phyloP scores from a whole-genome alignment of 2,888 invertebrate genomes.

The Acleris literana region DNA sequence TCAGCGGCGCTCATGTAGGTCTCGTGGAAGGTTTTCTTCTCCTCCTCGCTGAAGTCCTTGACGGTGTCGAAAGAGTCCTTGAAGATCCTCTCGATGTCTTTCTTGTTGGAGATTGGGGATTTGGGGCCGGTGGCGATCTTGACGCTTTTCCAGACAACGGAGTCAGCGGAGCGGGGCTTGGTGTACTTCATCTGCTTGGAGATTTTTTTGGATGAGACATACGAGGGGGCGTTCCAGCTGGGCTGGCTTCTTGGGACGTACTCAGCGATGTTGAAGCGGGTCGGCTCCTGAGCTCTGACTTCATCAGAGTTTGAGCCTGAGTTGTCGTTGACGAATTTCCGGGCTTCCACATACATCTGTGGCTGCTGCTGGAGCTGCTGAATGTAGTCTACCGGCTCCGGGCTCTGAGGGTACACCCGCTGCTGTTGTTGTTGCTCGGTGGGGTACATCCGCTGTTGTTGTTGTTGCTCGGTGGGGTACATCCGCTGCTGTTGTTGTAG shows the following conservation, averaged over 20 bases:
- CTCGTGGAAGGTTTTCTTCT: conserved; percentile 60
- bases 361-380: conserved; percentile 21
- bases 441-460: conserved; percentile 44
- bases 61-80: conserved; percentile 61
- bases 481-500: conserved; percentile 50
- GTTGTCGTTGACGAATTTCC: neutral
- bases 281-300: conserved; percentile 29
- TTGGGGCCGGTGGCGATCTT: conserved; percentile 52
- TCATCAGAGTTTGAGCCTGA: conserved; percentile 24
- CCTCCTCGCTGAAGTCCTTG: conserved; percentile 58
- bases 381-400: conserved; percentile 52
- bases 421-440: conserved; percentile 47
- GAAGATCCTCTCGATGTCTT: conserved; percentile 64
- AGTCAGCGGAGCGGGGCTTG: conserved; percentile 40
- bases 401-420: conserved; percentile 43
- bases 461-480: conserved; percentile 48
- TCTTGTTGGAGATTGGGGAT: conserved; percentile 46
- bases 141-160: conserved; percentile 55
- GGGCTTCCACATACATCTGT: neutral
- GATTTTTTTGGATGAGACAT: conserved; percentile 35
- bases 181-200: neutral
- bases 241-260: conserved; percentile 39
- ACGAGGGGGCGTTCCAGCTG: conserved; percentile 46
- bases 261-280: conserved; percentile 38
- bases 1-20: conserved; percentile 48